These are phyloP conservation scores for Ormyrus pomaceus DNA, from an alignment of 2,888 invertebrate species.

Conservation along the genomic window DNA sequence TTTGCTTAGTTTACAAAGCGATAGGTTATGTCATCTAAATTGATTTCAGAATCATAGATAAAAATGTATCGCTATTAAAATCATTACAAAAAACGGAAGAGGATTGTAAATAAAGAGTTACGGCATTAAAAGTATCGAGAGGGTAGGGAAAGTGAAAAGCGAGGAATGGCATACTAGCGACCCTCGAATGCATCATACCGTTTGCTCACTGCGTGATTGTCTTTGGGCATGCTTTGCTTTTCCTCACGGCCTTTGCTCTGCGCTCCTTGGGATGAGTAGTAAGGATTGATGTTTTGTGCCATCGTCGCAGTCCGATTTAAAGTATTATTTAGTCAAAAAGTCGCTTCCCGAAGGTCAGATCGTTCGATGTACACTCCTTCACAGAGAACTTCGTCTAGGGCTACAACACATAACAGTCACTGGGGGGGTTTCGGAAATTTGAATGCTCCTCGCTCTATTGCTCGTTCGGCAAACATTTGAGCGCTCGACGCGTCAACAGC, in stretches of 20 bases:
- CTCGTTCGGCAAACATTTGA: conserved; percentile 36
- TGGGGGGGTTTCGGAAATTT: conserved; percentile 65
- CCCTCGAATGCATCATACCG: conserved; percentile 79
- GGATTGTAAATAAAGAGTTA: conserved; percentile 11
- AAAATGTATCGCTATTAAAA: not conserved
- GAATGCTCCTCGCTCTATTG: conserved; percentile 63
- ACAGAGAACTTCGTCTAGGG: conserved; percentile 38
- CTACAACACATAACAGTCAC: conserved; percentile 64
- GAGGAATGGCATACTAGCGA: not conserved
- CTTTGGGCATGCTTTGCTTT: conserved; percentile 82
- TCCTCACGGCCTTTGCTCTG: conserved; percentile 88
- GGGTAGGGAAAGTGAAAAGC: not conserved
- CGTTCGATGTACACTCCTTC: conserved; percentile 17
- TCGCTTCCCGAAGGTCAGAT: conserved; percentile 41
- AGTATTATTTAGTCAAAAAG: conserved; percentile 38
- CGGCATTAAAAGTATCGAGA: not conserved
- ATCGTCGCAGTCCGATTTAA: conserved; percentile 74
- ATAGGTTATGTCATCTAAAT: conserved; percentile 52
- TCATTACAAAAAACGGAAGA: not conserved
- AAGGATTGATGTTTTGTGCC: conserved; percentile 93
- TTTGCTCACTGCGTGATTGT: conserved; percentile 94
- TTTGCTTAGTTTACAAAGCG: conserved; percentile 8
- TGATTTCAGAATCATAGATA: not conserved
- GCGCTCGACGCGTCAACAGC: conserved; percentile 54
- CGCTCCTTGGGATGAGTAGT: conserved; percentile 84